A percentile compares a stretch with the other conserved stretches of the same genome.
These are phyloP conservation scores for Isotomurus palustris DNA, from an alignment of 2,888 invertebrate genomes.

Conservation along the genomic window DNA sequence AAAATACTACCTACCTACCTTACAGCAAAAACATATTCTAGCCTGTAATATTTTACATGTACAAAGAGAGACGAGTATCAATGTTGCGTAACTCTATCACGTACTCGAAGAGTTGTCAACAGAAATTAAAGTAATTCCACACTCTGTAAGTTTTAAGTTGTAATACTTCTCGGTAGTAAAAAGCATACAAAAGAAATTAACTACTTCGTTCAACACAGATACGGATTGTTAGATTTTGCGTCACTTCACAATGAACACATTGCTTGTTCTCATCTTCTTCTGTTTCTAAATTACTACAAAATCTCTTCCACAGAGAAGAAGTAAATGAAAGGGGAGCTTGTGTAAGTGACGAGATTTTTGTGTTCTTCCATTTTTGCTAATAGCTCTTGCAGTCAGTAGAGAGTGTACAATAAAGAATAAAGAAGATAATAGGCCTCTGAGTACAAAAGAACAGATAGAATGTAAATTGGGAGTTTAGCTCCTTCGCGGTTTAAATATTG, in stretches of 20 bases:
- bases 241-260: not conserved
- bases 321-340: too few species aligned
- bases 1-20: too few species aligned
- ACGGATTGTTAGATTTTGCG: slow-evolving; percentile 1
- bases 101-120: slow-evolving; percentile 37
- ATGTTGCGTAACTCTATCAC: slow-evolving; percentile 39
- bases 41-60: too few species aligned
- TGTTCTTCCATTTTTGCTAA: not conserved
- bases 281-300: not conserved
- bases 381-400: too few species aligned
- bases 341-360: too few species aligned
- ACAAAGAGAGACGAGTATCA: slow-evolving; percentile 23
- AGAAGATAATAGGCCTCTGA: slow-evolving; percentile 6
- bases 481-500: slow-evolving; percentile 29
- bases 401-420: not conserved
- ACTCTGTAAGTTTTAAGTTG: slow-evolving; percentile 16
- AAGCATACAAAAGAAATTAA: slow-evolving; percentile 5
- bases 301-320: too few species aligned
- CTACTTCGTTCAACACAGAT: not conserved
- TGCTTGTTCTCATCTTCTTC: not conserved
- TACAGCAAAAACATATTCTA: too few species aligned
- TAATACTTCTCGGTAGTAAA: slow-evolving; percentile 6
- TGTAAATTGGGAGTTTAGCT: slow-evolving; percentile 11
- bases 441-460: slow-evolving; percentile 6
- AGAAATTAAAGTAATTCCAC: slow-evolving; percentile 35